Evolutionary conservation across 2,113 vertebrate genomes (phyloP).

Genomic region (Copsychus sechellarum): DNA sequence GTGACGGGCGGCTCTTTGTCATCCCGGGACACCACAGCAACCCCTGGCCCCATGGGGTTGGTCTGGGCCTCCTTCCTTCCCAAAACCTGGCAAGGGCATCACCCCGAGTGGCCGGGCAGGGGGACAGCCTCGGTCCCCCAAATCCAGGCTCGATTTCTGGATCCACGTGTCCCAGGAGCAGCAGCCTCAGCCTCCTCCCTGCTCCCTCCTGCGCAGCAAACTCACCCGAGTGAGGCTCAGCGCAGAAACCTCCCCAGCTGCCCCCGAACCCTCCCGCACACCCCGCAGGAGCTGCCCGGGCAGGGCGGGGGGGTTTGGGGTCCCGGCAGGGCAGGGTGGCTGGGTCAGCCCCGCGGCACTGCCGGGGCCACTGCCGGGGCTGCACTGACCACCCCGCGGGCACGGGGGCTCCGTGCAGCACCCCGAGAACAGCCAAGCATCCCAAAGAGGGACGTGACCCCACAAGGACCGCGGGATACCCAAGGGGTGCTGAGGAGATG

Average conservation of each 20-base stretch:
- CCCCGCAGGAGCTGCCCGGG: neutral
- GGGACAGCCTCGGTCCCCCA: fast-evolving
- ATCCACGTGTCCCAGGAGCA: neutral
- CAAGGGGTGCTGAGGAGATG: neutral
- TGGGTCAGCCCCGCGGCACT: neutral
- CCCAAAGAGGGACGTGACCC: neutral
- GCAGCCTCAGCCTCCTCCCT: neutral
- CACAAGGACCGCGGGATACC: neutral
- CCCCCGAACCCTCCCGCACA: fast-evolving
- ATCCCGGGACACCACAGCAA: neutral
- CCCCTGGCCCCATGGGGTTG: neutral
- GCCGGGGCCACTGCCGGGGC: neutral
- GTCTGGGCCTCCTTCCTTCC: neutral
- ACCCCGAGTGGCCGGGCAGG: neutral
- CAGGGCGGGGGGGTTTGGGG: neutral
- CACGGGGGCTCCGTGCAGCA: neutral
- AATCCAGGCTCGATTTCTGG: neutral
- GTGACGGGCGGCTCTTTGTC: neutral
- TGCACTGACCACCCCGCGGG: fast-evolving
- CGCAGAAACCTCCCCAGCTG: neutral
- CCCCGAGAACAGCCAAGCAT: neutral
- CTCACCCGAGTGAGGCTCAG: neutral
- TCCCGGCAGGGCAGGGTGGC: neutral
- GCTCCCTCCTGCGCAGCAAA: neutral
- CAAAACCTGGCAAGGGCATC: neutral